These are phyloP conservation scores for Diachrysia chrysitis DNA, from an alignment of 2,888 invertebrate species.

Conservation along the genomic window DNA sequence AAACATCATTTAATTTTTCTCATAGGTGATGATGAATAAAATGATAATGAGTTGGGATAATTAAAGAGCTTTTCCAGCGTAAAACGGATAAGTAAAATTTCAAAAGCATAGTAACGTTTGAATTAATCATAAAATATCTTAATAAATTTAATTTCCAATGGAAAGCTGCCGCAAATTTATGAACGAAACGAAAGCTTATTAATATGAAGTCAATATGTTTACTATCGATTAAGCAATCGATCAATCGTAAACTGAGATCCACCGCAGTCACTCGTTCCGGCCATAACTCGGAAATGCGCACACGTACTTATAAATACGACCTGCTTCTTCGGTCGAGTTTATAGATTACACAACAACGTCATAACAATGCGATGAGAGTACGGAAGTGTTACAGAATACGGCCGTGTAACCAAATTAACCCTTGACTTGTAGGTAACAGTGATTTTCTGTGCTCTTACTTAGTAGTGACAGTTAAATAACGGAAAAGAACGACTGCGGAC, in stretches of 20 bases:
- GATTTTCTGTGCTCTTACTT: slow-evolving; percentile 81
- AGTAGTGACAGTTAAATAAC: slow-evolving; percentile 83
- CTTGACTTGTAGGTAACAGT: slow-evolving; percentile 66
- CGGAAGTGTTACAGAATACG: slow-evolving; percentile 67
- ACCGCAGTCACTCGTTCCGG: slow-evolving; percentile 17
- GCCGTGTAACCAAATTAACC: slow-evolving; percentile 69
- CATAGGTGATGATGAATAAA: too few relatives aligned
- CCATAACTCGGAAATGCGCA: slow-evolving; percentile 42
- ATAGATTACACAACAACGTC: slow-evolving; percentile 64
- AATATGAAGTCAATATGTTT: slow-evolving; percentile 15
- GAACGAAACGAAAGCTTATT: slow-evolving; percentile 23
- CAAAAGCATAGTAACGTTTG: background rate
- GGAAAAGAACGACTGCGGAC: slow-evolving; percentile 58
- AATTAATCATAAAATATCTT: slow-evolving; percentile 23
- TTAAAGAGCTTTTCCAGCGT: too few relatives aligned
- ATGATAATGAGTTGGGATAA: too few relatives aligned
- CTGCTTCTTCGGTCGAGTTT: slow-evolving; percentile 54
- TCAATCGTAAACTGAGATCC: slow-evolving; percentile 26
- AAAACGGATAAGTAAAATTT: too few relatives aligned
- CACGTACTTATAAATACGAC: slow-evolving; percentile 30
- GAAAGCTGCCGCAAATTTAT: slow-evolving; percentile 39
- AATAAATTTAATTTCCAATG: slow-evolving; percentile 37
- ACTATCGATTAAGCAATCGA: slow-evolving; percentile 41
- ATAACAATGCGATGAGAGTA: slow-evolving; percentile 67
- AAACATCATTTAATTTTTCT: too few relatives aligned